Base-by-base conservation (phyloP, 2,113 vertebrate species). In the Acanthisitta chloris region DNA sequence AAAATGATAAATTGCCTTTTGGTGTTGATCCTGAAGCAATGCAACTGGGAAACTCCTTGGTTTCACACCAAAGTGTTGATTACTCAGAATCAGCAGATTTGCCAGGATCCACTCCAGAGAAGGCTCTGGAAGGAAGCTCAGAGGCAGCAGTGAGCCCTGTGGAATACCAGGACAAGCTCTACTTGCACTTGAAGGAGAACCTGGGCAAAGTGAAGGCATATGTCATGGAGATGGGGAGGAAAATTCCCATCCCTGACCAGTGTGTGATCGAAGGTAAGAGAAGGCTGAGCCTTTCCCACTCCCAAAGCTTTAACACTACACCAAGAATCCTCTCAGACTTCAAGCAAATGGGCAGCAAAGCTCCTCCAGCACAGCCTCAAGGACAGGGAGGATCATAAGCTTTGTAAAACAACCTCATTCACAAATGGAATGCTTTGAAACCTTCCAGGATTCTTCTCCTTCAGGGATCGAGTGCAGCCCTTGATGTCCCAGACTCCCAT, bases 181-280 rank as follows among this genome's bases (percentile, higher is more conserved):
- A 98, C 92, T 74, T 98, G 93, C 98, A 99, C 94, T 91, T 99
- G 66, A 99, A 98, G 97, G 98, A 99, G 88, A 99, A 99, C 94
- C 97, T 99, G 96, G 97, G 97, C 85, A 94, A 94, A 76, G 98
- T 99, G 88, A 98, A 98, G 81, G 97, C 97, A 4, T 99, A 98
- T 29, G 98, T 98, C 62, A 12, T 77, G 29, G 98, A 99, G 94
- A 98, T 99, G 81, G 82, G 97, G 48, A 98, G 96, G 96, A 98
- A 96, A 96, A 98, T 99, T 81, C 99, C 99, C 17, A 59, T 98
- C 52, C 99, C 99, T 5, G 98, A 99, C 17, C 98, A 99, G 48
- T 99, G 99, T 86, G 94, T 98, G 67, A 98, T 99, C 51, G 99
- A 99, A 99, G 99, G 99, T 99, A 96, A 98, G 98, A 10, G 3